These are phyloP conservation scores for Tipula lateralis DNA, from an alignment of 2,888 invertebrate species.

Conservation along the genomic window DNA sequence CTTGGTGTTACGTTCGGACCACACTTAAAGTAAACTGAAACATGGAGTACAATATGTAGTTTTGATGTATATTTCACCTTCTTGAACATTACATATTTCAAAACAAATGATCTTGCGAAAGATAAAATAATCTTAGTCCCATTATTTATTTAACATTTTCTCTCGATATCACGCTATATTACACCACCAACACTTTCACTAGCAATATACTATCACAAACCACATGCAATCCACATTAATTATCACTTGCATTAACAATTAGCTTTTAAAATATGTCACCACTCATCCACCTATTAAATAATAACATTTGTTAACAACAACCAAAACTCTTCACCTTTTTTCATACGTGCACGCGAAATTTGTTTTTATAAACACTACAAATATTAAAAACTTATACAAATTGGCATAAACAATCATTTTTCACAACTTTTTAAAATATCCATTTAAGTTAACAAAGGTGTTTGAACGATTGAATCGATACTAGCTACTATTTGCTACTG, in stretches of 20 bases:
- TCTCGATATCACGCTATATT: not conserved
- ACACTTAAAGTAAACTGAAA: too few relatives aligned
- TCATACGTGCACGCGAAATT: conserved; percentile 11
- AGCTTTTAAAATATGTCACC: not conserved
- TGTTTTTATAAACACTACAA: not conserved
- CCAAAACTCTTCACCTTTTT: not conserved
- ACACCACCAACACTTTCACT: not conserved
- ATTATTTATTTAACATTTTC: too few relatives aligned
- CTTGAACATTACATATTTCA: too few relatives aligned
- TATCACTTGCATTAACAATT: not conserved
- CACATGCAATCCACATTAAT: not conserved
- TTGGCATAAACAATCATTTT: not conserved
- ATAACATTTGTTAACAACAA: not conserved
- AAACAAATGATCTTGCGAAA: too few relatives aligned
- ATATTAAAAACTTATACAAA: not conserved
- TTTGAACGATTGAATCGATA: not conserved
- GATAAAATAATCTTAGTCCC: too few relatives aligned
- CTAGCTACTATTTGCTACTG: not conserved
- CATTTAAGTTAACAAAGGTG: not conserved
- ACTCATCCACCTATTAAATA: not conserved
- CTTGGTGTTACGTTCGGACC: too few relatives aligned
- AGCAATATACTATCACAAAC: not conserved
- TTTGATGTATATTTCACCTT: too few relatives aligned
- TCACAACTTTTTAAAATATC: not conserved
- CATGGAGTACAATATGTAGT: too few relatives aligned